phyloP scores from a whole-genome alignment of 2,797 vertebrate genomes.

The Sebastes paucispinis region DNA sequence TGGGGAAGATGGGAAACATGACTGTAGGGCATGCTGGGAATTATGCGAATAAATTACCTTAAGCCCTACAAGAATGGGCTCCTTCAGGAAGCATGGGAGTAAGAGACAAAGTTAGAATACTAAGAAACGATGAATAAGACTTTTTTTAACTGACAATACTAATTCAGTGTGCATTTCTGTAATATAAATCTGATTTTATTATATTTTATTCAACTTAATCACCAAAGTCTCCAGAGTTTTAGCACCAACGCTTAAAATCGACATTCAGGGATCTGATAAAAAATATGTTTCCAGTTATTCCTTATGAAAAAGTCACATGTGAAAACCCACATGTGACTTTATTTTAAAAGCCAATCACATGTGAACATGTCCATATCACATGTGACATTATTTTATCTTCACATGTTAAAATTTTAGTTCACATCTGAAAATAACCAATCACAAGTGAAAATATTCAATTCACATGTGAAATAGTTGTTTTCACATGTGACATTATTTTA shows the following conservation, averaged over 20 bases:
- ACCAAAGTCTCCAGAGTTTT: background rate
- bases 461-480: no score
- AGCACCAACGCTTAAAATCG: background rate
- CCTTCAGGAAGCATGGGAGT: conserved; percentile 64
- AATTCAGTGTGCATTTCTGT: no score
- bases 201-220: background rate
- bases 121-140: background rate
- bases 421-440: no score
- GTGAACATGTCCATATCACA: no score
- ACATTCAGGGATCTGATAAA: background rate
- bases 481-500: no score
- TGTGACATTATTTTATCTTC: no score
- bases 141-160: background rate
- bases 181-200: background rate
- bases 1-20: background rate
- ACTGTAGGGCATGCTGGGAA: conserved; percentile 37
- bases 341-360: no score
- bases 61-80: conserved; percentile 62
- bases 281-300: background rate
- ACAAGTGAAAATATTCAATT: no score
- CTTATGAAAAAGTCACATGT: no score
- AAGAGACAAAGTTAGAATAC: conserved; percentile 33
- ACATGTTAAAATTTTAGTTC: no score
- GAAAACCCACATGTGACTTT: no score
- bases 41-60: conserved; percentile 66